Conservation (phyloP, 2,888 invertebrate species). For the Pristionchus maxplancki region DNA sequence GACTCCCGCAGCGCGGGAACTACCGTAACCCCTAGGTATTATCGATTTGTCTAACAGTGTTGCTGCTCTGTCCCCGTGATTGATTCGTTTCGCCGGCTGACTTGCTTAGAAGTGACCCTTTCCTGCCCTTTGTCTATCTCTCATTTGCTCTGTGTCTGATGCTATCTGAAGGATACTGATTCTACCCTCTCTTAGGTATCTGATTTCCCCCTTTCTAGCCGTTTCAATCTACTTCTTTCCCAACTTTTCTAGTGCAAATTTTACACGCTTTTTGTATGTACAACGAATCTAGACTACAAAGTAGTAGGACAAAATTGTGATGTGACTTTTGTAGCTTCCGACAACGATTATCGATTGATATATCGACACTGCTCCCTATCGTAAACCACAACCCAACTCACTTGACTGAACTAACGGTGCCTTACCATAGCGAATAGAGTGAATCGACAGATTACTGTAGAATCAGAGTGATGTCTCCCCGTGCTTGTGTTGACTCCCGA, state of each 20-base stretch:
- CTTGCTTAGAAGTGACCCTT: neutral
- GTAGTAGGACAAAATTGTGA: neutral
- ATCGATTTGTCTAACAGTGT: constrained; percentile 20
- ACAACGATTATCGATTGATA: constrained; percentile 33
- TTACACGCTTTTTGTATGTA: constrained; percentile 28
- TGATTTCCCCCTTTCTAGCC: neutral
- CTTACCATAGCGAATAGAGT: neutral
- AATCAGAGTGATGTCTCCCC: neutral
- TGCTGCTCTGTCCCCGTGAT: neutral
- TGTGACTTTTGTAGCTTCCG: neutral
- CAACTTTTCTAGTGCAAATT: constrained; percentile 5
- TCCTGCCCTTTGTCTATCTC: neutral
- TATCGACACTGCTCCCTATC: constrained; percentile 23
- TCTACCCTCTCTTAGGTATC: neutral
- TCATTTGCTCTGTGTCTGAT: constrained; percentile 18
- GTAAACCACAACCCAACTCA: constrained; percentile 19
- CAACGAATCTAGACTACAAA: constrained; percentile 10
- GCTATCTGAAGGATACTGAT: constrained; percentile 13
- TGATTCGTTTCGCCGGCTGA: neutral
- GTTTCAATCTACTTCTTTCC: neutral
- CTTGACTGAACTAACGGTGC: constrained; percentile 25
- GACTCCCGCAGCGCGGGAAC: constrained; percentile 42
- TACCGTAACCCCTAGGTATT: constrained; percentile 35
- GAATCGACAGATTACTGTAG: constrained; percentile 31
- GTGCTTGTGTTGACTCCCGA: neutral